Percentiles rank a stretch among this genome's conserved stretches.
These are phyloP conservation scores for Peromyscus melanophrys DNA, from an alignment of 2,797 vertebrate genomes.

Conservation along the genomic window DNA sequence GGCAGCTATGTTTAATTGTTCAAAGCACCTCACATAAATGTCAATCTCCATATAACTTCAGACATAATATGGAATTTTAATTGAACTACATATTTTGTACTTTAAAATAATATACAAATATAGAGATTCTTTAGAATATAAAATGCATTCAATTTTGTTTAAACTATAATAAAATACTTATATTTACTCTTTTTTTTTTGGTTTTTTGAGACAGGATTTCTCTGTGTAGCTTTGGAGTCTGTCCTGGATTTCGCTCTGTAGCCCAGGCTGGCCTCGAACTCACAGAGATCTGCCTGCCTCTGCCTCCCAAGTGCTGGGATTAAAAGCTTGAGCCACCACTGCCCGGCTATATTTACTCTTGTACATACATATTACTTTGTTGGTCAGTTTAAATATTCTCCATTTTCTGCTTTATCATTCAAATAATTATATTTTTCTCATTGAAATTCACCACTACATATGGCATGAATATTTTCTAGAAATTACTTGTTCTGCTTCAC, in stretches of 20 bases:
- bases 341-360: too few relatives aligned
- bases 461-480: neutral
- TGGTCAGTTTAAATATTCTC: neutral
- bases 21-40: neutral
- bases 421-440: constrained; percentile 1
- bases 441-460: neutral
- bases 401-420: neutral
- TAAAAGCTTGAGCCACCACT: too few relatives aligned
- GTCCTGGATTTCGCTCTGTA: too few relatives aligned
- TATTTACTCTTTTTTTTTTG: neutral
- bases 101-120: neutral
- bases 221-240: too few relatives aligned
- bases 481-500: neutral
- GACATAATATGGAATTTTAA: neutral
- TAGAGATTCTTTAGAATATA: neutral
- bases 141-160: neutral
- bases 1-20: neutral
- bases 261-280: too few relatives aligned
- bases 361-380: neutral
- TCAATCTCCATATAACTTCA: neutral
- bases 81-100: neutral
- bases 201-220: too few relatives aligned
- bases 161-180: neutral
- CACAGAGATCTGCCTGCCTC: too few relatives aligned
- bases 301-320: too few relatives aligned